Conservation (phyloP, 2,797 vertebrate species). For the Onychomys arenicola region DNA sequence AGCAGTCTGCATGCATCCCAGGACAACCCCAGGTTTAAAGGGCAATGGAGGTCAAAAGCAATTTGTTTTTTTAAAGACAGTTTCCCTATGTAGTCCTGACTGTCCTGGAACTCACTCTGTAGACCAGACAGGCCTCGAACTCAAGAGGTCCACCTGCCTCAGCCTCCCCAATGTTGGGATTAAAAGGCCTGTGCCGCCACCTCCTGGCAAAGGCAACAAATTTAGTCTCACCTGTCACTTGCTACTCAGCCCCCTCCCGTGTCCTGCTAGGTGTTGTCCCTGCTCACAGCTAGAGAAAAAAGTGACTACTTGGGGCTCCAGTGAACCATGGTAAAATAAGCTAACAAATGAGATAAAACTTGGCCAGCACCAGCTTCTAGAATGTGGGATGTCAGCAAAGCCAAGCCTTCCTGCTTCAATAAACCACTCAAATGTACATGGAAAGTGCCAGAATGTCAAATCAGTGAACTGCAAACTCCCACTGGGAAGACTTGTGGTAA, state of each 20-base stretch:
- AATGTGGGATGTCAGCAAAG: no score
- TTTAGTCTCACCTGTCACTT: not conserved
- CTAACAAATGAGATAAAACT: not conserved
- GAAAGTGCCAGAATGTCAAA: not conserved
- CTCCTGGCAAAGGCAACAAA: not conserved
- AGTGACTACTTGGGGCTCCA: fast-evolving
- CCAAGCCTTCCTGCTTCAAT: not conserved
- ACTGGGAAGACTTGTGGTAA: not conserved
- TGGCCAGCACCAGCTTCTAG: not conserved
- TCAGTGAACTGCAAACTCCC: not conserved
- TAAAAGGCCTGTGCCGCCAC: not conserved
- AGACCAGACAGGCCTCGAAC: not conserved
- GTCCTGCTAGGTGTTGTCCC: not conserved
- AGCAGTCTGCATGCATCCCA: fast-evolving
- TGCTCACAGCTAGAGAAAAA: not conserved
- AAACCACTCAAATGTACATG: not conserved
- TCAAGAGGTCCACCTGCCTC: not conserved
- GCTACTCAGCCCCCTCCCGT: not conserved
- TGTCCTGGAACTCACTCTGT: not conserved
- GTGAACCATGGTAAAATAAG: fast-evolving
- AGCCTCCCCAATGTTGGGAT: not conserved
- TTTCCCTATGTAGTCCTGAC: not conserved
- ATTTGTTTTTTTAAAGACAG: not conserved
- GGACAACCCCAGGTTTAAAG: fast-evolving
- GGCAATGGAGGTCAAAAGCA: not conserved